Evolutionary conservation across 2,888 invertebrate species (phyloP), one percentile per base, ranked within the genome.

Genomic region (Amphipyra tragopoginis): DNA sequence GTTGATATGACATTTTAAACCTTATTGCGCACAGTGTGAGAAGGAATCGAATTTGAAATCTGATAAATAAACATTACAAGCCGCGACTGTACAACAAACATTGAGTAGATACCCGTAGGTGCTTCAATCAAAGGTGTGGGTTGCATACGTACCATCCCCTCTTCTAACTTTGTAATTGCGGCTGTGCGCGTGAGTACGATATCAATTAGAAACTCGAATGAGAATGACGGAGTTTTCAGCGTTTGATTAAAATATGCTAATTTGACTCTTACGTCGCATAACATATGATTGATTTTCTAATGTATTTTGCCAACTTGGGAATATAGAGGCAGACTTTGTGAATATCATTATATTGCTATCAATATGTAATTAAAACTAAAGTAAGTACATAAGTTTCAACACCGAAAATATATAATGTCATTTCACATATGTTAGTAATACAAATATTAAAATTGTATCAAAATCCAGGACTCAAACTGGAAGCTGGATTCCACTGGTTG

Each of bases 181-280:
- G 54, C 49, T 45, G 57, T 39, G 45, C 50, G 53, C 43, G 29
- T 48, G 58, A 54, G 49, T 50, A 56, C 34, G 50, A 67, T 68
- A 72, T 59, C 65, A 76, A 76, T 78, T 76, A 75, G 56, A 44
- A 21, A 54, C 70, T 40, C 13, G 50, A 15, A 69, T 63, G 45
- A 63, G 43, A 74, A 47, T 59, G 50, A 29, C 50, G 67, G 74
- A 77, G 45, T 76, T 77, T 69, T 36, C 45, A 60, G 65, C 57
- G 50, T 49, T 33, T 57, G 34, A 78, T 76, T 76, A 75, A 75
- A 71, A 75, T 67, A 63, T 75, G 78, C 26, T 68, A 72, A 77
- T 77, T 51, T 42, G 39, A 53, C 50, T 65, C 45, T 45, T 50
- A 65, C 14, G 66, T 4, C 39, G 51, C 43, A 60, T 54, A 60